Percentiles rank a stretch among this genome's conserved stretches.
phyloP scores from a whole-genome alignment of 2,797 vertebrate genomes.

The Rhyacichthys aspro region DNA sequence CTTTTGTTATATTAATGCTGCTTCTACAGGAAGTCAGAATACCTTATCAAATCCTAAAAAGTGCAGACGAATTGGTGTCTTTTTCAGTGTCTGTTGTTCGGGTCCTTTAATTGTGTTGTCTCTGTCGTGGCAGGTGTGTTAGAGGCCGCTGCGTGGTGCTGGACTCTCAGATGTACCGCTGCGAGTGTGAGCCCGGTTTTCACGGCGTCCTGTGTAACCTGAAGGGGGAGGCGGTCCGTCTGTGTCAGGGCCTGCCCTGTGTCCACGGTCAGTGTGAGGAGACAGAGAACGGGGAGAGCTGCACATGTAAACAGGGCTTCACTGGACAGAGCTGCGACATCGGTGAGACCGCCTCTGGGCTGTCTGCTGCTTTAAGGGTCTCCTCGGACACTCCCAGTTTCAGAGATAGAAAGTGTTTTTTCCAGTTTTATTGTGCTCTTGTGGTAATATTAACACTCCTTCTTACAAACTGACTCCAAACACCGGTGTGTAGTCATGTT shows the following conservation, averaged over 20 bases:
- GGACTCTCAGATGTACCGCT: conserved; percentile 90
- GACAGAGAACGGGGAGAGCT: conserved; percentile 79
- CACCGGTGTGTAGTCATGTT: too few relatives aligned
- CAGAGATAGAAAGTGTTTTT: background rate
- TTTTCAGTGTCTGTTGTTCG: too few relatives aligned
- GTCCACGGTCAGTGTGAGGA: conserved; percentile 86
- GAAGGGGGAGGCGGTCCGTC: conserved; percentile 65
- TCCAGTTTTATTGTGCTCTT: background rate
- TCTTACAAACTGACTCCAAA: too few relatives aligned
- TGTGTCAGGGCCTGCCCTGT: conserved; percentile 74
- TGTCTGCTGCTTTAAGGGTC: too few relatives aligned
- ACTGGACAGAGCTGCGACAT: conserved; percentile 87
- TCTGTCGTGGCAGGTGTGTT: conserved; percentile 81
- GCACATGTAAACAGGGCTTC: conserved; percentile 87
- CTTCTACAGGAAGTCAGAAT: too few relatives aligned
- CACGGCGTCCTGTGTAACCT: conserved; percentile 89
- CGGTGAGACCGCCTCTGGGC: conserved; percentile 69
- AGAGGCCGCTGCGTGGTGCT: conserved; percentile 87
- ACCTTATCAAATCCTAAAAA: too few relatives aligned
- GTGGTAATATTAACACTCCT: too few relatives aligned
- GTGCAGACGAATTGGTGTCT: too few relatives aligned
- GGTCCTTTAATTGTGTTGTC: too few relatives aligned
- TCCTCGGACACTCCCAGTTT: too few relatives aligned
- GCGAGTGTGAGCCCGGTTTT: conserved; percentile 88
- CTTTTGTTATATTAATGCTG: too few relatives aligned